Conservation (phyloP, 1,140 invertebrate genomes). For the Drusus annulatus region DNA sequence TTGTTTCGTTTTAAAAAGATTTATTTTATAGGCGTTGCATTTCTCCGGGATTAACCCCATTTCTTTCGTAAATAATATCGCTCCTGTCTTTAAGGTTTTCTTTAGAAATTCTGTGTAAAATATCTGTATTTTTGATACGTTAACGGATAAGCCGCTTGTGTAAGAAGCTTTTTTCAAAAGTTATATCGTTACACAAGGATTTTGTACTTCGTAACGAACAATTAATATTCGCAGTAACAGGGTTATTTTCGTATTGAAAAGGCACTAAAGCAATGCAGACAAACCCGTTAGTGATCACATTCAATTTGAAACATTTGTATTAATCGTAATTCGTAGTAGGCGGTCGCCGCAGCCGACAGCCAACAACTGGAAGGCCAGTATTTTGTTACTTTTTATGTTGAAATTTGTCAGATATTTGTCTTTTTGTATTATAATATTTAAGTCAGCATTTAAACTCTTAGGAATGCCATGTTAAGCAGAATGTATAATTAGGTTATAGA, state of each 20-base stretch:
- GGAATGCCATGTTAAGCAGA: conserved; percentile 53
- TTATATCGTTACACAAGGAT: conserved; percentile 2
- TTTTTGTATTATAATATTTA: conserved; percentile 52
- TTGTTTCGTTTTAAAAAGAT: conserved; percentile 26
- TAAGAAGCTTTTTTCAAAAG: conserved; percentile 36
- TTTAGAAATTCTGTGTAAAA: conserved; percentile 32
- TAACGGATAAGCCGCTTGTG: conserved; percentile 29
- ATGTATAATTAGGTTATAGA: conserved; percentile 49
- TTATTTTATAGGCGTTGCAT: conserved; percentile 14
- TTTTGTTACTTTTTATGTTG: conserved; percentile 55
- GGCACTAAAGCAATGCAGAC: conserved; percentile 29
- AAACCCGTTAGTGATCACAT: conserved; percentile 41
- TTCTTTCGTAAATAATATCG: conserved; percentile 5
- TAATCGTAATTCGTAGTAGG: background rate
- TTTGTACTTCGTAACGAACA: conserved; percentile 36
- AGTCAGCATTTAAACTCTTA: conserved; percentile 46
- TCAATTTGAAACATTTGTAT: conserved; percentile 12
- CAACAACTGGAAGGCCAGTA: conserved; percentile 35
- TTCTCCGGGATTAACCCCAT: background rate
- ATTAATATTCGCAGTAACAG: conserved; percentile 41
- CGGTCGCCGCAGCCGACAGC: conserved; percentile 2
- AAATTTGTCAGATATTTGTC: conserved; percentile 48
- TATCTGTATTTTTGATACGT: conserved; percentile 39
- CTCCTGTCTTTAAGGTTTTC: conserved; percentile 13
- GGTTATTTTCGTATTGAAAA: conserved; percentile 45